These are phyloP conservation scores for Apistogramma diplotaenia DNA, from an alignment of 2,113 vertebrate genomes.

Conservation along the genomic window DNA sequence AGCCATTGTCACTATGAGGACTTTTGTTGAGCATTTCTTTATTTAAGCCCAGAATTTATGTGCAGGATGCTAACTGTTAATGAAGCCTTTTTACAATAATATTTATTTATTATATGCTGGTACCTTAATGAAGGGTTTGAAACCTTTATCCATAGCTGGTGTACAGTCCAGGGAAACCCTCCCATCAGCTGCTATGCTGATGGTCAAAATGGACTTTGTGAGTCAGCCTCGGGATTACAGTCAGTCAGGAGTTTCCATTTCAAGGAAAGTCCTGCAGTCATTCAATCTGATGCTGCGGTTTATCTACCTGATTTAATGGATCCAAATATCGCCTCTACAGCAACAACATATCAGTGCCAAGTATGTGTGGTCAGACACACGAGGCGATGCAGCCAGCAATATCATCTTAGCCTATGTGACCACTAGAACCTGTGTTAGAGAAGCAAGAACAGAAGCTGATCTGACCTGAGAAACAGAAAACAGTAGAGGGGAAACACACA, in stretches of 20 bases:
- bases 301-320: conserved; percentile 46
- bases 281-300: conserved; percentile 47
- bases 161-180: conserved; percentile 3
- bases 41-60: neutral
- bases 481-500: neutral
- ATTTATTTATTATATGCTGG: conserved; percentile 1
- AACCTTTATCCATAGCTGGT: conserved; percentile 1
- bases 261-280: conserved; percentile 31
- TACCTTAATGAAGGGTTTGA: neutral
- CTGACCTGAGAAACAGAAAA: conserved; percentile 7
- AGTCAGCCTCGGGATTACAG: conserved; percentile 12
- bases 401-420: conserved; percentile 27
- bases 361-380: conserved; percentile 7
- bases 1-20: neutral
- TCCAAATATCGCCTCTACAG: neutral
- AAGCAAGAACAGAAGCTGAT: neutral
- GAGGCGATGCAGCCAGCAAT: conserved; percentile 26
- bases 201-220: neutral
- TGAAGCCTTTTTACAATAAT: conserved; percentile 8
- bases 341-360: conserved; percentile 7
- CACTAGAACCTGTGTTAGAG: conserved; percentile 21
- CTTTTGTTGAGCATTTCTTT: neutral
- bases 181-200: neutral
- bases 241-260: conserved; percentile 60
- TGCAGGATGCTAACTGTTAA: neutral